Evolutionary conservation across 2,113 vertebrate genomes (phyloP).

Genomic region (Hepsetus odoe): DNA sequence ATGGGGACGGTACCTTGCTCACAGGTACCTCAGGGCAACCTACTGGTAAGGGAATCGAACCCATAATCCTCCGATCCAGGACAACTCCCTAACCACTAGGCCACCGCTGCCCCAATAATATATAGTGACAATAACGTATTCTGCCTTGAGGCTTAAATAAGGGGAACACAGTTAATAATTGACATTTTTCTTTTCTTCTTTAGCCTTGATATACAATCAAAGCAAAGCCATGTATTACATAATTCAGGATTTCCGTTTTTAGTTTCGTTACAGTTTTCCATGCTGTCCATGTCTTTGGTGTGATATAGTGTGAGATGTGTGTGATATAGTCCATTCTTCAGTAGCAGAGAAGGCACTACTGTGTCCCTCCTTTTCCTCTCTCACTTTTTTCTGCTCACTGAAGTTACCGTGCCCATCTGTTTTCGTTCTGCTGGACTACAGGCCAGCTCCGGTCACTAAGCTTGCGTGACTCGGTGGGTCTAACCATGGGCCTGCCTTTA

Average conservation of each 20-base stretch:
- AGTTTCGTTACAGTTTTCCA: neutral
- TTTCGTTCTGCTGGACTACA: conserved; percentile 32
- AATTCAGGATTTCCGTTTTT: neutral
- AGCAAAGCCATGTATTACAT: neutral
- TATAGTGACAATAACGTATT: neutral
- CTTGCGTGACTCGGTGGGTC: conserved; percentile 63
- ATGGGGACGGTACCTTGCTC: too few species aligned
- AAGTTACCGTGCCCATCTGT: conserved; percentile 34
- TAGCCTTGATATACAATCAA: neutral
- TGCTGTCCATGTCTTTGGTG: neutral
- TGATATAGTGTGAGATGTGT: too few species aligned
- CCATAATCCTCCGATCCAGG: too few species aligned
- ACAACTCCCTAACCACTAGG: too few species aligned
- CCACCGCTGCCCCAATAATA: too few species aligned
- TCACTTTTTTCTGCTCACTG: neutral
- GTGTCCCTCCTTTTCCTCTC: neutral
- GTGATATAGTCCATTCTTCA: too few species aligned
- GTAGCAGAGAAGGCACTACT: neutral
- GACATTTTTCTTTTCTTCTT: neutral
- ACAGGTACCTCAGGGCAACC: too few species aligned
- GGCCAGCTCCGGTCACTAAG: conserved; percentile 31
- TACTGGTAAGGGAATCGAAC: too few species aligned
- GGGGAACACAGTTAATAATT: neutral
- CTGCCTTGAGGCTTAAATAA: neutral
- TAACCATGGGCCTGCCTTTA: conserved; percentile 55